phyloP scores from a whole-genome alignment of 2,888 invertebrate genomes.

The Plagiodera versicolora region DNA sequence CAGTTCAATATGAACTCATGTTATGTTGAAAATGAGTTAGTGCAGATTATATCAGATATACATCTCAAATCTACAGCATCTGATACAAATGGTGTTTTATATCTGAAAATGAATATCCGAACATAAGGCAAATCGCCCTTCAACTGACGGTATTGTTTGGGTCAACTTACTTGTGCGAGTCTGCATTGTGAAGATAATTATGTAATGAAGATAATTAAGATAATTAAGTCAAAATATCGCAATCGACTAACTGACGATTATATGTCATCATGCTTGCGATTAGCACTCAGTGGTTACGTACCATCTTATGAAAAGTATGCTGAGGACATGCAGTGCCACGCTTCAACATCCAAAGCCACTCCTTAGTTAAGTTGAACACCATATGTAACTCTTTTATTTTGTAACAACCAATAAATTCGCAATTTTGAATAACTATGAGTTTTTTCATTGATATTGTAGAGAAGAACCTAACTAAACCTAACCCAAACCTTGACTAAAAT shows the following conservation, averaged over 20 bases:
- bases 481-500: constrained; percentile 13
- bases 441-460: constrained; percentile 16
- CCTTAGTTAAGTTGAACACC: constrained; percentile 10
- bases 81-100: constrained; percentile 15
- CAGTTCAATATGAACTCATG: constrained; percentile 14
- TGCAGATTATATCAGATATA: constrained; percentile 15
- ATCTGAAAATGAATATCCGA: constrained; percentile 14
- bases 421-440: constrained; percentile 16
- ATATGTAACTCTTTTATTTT: not conserved
- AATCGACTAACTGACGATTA: constrained; percentile 16
- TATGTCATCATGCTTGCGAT: constrained; percentile 17
- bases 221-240: constrained; percentile 20
- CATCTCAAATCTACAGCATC: constrained; percentile 15
- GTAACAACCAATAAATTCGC: constrained; percentile 14
- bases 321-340: constrained; percentile 15
- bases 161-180: constrained; percentile 17
- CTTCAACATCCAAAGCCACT: constrained; percentile 11
- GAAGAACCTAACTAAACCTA: constrained; percentile 4
- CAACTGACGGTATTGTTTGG: constrained; percentile 10
- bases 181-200: constrained; percentile 21
- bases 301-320: constrained; percentile 12
- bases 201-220: constrained; percentile 21
- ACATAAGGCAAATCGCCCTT: constrained; percentile 14
- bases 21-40: constrained; percentile 14
- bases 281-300: constrained; percentile 10